Conservation (phyloP, 2,113 vertebrate species). For the Leucoraja erinaceus region DNA sequence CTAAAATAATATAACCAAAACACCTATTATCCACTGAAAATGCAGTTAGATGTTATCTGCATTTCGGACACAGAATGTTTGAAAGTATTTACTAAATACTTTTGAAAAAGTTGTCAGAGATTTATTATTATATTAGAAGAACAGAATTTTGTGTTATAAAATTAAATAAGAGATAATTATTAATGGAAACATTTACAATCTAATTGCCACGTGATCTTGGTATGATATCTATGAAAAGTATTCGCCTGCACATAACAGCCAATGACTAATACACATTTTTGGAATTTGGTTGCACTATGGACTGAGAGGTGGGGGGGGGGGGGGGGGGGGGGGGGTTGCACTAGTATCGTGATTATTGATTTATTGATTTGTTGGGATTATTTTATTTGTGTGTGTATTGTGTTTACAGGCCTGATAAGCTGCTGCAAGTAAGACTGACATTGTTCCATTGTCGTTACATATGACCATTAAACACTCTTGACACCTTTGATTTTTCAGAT, state of each 20-base stretch:
- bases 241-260: background rate
- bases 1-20: background rate
- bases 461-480: too few relatives aligned
- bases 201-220: background rate
- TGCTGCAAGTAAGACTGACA: too few relatives aligned
- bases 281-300: too few relatives aligned
- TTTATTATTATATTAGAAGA: constrained; percentile 27
- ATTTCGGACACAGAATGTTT: background rate
- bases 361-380: too few relatives aligned
- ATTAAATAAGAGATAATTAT: constrained; percentile 28
- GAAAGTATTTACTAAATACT: constrained; percentile 8
- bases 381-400: too few relatives aligned
- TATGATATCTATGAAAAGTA: constrained; percentile 1
- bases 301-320: too few relatives aligned
- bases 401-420: too few relatives aligned
- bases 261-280: background rate
- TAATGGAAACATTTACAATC: background rate
- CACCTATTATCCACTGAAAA: background rate
- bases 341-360: too few relatives aligned
- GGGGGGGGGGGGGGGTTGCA: too few relatives aligned
- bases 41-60: background rate
- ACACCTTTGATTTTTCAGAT: background rate
- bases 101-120: constrained; percentile 17
- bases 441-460: too few relatives aligned
- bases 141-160: constrained; percentile 5